phyloP scores from a whole-genome alignment of 1,140 invertebrate species.

The Hyphantria cunea region DNA sequence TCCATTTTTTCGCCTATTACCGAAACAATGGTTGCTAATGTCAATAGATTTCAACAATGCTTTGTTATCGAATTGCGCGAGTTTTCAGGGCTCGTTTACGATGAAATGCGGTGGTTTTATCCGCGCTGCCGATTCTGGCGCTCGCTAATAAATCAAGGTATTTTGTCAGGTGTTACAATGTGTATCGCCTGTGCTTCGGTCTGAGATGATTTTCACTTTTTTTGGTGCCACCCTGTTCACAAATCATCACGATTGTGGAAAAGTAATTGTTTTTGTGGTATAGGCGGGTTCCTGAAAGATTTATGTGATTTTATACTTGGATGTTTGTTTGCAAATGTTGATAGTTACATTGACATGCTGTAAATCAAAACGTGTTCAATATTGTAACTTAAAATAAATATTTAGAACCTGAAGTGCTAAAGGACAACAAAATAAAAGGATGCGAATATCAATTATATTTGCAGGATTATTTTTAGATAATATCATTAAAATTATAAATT shows the following conservation, averaged over 20 bases:
- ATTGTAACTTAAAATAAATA: background rate
- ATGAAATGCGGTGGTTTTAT: slow-evolving; percentile 37
- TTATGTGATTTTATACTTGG: slow-evolving; percentile 6
- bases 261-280: slow-evolving; percentile 27
- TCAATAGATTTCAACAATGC: slow-evolving; percentile 31
- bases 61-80: slow-evolving; percentile 21
- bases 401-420: too few relatives aligned
- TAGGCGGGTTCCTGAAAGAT: background rate
- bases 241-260: slow-evolving; percentile 26
- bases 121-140: slow-evolving; percentile 31
- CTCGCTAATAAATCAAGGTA: slow-evolving; percentile 42
- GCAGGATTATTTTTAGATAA: too few relatives aligned
- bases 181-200: slow-evolving; percentile 31
- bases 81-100: slow-evolving; percentile 30
- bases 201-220: slow-evolving; percentile 32
- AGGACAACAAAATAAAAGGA: too few relatives aligned
- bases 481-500: too few relatives aligned
- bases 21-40: slow-evolving; percentile 33
- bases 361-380: background rate
- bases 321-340: slow-evolving; percentile 6
- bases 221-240: slow-evolving; percentile 23
- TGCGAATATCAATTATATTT: too few relatives aligned
- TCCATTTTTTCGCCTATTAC: background rate
- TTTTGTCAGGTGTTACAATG: slow-evolving; percentile 50
- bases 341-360: background rate